Evolutionary conservation across 2,888 invertebrate genomes (phyloP), one percentile per base, ranked within the genome.

Genomic region (Phrixothrix hirtus): DNA sequence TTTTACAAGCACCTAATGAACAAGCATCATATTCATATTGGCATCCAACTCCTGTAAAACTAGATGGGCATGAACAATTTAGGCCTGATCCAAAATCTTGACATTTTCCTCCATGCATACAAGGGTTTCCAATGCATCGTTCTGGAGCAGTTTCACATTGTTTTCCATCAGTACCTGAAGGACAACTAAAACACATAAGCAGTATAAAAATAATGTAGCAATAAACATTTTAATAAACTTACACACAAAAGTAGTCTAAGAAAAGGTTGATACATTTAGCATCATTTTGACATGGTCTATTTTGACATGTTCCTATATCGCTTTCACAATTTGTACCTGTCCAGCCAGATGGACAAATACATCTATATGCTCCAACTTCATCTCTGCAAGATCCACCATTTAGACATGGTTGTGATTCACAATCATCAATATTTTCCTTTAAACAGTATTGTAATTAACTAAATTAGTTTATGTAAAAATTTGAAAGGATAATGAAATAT

Each of bases 121-220:
- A 97, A 2, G 94, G 94, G 67, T 88, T 88, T 15, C 94, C 94
- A 53, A 94, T 90, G 71, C 94, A 94, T 58, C 96, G 84, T 76
- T 96, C 95, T 1, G 96, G 96, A 0, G 96, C 95, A 0, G 94
- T 94, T 77, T 96, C 95, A 74, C 97, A 97, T 73, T 95, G 90
- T 75, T 96, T 95, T 6, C 96, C 97, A 69, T 95, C 95, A 0
- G 95, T 96, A 64, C 96, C 95, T 58, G 92, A 92, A 34, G 94
- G 94, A 68, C 95, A 95, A 5, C 88, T 89, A 64, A 41, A 72
- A 41, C 9, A n/a, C n/a, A n/a, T n/a, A n/a, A n/a, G n/a, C n/a
- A n/a, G n/a, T n/a, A n/a, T n/a, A n/a, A n/a, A n/a, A n/a, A n/a
- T n/a, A n/a, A n/a, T n/a, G n/a, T n/a, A n/a, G n/a, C n/a, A n/a